Evolutionary conservation across 2,888 invertebrate genomes (phyloP).

Genomic region (Sabatieria punctata): DNA sequence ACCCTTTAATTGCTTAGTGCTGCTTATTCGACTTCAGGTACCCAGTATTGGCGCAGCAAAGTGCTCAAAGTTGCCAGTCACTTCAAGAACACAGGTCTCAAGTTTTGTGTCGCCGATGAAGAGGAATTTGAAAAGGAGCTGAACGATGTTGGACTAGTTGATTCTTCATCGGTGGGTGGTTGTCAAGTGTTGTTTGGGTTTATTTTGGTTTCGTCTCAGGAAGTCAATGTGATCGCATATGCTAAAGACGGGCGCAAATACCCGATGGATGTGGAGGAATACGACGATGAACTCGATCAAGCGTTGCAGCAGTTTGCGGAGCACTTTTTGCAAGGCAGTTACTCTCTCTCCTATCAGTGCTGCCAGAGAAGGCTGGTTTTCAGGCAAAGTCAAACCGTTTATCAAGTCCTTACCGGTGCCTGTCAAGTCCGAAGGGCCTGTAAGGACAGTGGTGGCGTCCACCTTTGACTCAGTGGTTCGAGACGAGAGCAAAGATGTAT

Average conservation of each 20-base stretch:
- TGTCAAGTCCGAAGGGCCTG: slow-evolving; percentile 38
- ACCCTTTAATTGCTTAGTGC: too few species aligned
- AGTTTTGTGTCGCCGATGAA: slow-evolving; percentile 42
- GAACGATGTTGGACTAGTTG: slow-evolving; percentile 26
- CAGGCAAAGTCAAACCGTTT: slow-evolving; percentile 37
- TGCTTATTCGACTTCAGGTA: slow-evolving; percentile 33
- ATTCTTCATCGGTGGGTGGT: too few species aligned
- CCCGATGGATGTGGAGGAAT: slow-evolving; percentile 37
- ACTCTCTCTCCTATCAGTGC: not conserved
- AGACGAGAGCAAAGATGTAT: slow-evolving; percentile 39
- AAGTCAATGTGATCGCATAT: slow-evolving; percentile 30
- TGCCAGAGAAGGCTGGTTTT: slow-evolving; percentile 9
- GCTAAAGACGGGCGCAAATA: slow-evolving; percentile 34
- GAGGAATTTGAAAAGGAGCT: slow-evolving; percentile 38
- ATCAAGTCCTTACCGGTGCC: slow-evolving; percentile 41
- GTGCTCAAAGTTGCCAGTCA: slow-evolving; percentile 41
- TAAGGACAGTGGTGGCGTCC: slow-evolving; percentile 40
- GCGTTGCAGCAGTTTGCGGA: slow-evolving; percentile 37
- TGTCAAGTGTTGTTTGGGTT: not conserved
- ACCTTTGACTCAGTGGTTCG: slow-evolving; percentile 40
- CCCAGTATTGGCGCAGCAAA: slow-evolving; percentile 40
- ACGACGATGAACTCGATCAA: slow-evolving; percentile 40
- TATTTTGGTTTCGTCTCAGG: slow-evolving; percentile 10
- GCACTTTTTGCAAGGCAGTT: slow-evolving; percentile 32
- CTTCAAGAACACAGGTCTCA: slow-evolving; percentile 22